Percentiles rank a stretch among this genome's conserved stretches.
These are phyloP conservation scores for Sesamia nonagrioides DNA, from an alignment of 1,140 invertebrate genomes.

Conservation along the genomic window DNA sequence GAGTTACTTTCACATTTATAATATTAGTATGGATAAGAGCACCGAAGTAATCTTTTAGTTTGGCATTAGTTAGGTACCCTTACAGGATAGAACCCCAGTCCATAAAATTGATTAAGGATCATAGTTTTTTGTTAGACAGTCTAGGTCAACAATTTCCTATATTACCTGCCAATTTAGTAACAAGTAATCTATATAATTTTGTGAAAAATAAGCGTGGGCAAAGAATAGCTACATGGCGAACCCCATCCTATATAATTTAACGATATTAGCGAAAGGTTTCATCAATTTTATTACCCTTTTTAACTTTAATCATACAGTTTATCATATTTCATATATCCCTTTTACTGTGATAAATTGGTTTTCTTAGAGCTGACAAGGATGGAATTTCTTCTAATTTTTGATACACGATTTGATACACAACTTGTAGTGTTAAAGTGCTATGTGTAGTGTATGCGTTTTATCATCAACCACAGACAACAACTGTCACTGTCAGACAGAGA, in stretches of 20 bases:
- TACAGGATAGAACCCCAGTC: not conserved
- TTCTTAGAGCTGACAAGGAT: not conserved
- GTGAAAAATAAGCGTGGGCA: not conserved
- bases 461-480: no score
- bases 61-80: no score
- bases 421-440: no score
- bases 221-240: constrained; percentile 12
- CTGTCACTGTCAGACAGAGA: no score
- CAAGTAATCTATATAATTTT: constrained; percentile 9
- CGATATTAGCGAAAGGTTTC: constrained; percentile 22
- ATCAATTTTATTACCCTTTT: constrained; percentile 23
- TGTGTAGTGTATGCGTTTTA: no score
- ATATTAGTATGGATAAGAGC: no score
- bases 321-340: not conserved
- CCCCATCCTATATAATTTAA: constrained; percentile 10
- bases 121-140: constrained; percentile 7
- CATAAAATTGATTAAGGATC: not conserved
- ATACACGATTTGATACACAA: no score
- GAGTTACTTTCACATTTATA: no score
- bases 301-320: constrained; percentile 8
- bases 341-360: constrained; percentile 5
- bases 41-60: no score
- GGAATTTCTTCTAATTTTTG: no score
- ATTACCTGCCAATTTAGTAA: constrained; percentile 18
- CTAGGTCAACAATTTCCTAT: constrained; percentile 1